phyloP scores from a whole-genome alignment of 2,888 invertebrate species.

The Melolontha melolontha region DNA sequence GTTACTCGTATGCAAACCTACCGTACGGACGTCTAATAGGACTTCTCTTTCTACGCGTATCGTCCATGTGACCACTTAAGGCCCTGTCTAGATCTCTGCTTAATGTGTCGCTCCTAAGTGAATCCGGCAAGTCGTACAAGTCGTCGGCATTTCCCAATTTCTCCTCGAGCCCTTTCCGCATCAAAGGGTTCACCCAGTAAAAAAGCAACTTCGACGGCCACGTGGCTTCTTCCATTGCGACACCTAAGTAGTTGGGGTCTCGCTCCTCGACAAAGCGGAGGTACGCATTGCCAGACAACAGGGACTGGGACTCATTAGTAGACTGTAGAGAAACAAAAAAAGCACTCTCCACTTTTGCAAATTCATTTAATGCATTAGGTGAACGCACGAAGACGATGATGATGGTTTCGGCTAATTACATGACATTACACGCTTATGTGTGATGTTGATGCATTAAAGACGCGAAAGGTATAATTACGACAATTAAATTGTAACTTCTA shows the following conservation, averaged over 20 bases:
- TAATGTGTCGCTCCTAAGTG: constrained; percentile 72
- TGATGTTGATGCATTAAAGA: constrained; percentile 4
- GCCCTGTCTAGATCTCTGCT: constrained; percentile 72
- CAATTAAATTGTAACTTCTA: neutral
- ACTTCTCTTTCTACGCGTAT: constrained; percentile 57
- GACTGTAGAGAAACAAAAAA: constrained; percentile 44
- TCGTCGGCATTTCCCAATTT: constrained; percentile 82
- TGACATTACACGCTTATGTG: constrained; percentile 6
- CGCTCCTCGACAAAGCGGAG: constrained; percentile 75
- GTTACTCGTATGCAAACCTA: too few relatives aligned
- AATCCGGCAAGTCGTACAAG: constrained; percentile 82
- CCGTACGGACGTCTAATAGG: constrained; percentile 12
- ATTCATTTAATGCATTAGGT: constrained; percentile 28
- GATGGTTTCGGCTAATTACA: constrained; percentile 1
- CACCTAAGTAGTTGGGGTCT: constrained; percentile 80
- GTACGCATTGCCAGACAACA: constrained; percentile 66
- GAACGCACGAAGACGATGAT: neutral
- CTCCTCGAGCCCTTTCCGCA: constrained; percentile 82
- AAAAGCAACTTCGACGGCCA: constrained; percentile 83
- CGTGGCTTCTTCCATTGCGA: constrained; percentile 83
- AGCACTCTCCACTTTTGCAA: constrained; percentile 20
- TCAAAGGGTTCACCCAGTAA: constrained; percentile 88
- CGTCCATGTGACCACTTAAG: constrained; percentile 69
- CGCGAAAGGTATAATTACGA: constrained; percentile 11
- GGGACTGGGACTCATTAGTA: constrained; percentile 57